Evolutionary conservation across 2,797 vertebrate genomes (phyloP), one percentile per base, ranked within the genome.

Genomic region (Liasis olivaceus): DNA sequence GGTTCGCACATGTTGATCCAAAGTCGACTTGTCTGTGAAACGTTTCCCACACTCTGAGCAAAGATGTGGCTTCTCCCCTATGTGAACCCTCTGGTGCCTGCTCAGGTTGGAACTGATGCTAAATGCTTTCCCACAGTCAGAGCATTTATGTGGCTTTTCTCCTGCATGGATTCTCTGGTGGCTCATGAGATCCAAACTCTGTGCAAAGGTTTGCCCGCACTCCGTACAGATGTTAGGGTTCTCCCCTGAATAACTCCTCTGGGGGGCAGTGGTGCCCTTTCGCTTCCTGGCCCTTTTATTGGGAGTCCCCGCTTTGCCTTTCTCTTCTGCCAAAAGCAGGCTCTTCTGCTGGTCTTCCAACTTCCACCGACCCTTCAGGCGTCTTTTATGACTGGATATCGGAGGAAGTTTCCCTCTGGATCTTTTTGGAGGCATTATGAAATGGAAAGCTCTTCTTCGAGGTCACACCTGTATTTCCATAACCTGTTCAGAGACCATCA

Each of bases 191-290:
- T 97, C 95, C 7, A 96, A 95, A 47, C 94, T 95, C 91, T 96
- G 96, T 26, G 96, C 97, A 91, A 97, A 97, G 28, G 96, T 96
- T 90, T 97, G 96, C 15, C 96, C 96, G 63, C 97, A 97, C 59
- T 96, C 94, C 2, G 96, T 95, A 93, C 97, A 97, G n/a, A 95
- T 95, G 94, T 95, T 96, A 8, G 95, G 95, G 87, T 96, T 97
- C 86, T 96, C 96, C 91, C 96, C 96, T 0, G 95, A 95, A 66
- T 94, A 96, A 62, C 94, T 97, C 93, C 95, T 96, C 95, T 96
- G 95, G 13, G 96, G 97, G 91, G 95, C 94, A 56, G 95, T 96
- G 90, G 22, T 24, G 22, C 92, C 92, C 64, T 93, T 93, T 60
- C 92, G 85, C 20, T 93, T 93, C n/a, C 92, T 81, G 4, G 9